These are phyloP conservation scores for Ambastaia sidthimunki DNA, from an alignment of 2,797 vertebrate species.

Conservation along the genomic window DNA sequence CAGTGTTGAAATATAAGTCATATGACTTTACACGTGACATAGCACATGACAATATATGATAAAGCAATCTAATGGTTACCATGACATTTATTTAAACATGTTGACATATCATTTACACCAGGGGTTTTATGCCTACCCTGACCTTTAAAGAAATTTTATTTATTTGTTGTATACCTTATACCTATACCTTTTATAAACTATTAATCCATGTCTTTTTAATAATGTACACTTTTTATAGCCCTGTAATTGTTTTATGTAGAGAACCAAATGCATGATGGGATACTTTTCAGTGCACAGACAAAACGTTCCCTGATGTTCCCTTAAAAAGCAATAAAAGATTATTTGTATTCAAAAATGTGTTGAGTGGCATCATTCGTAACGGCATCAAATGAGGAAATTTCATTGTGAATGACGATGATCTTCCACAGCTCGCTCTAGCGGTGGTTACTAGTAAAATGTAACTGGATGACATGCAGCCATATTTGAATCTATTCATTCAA, in stretches of 20 bases:
- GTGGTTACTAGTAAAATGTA: too few relatives aligned
- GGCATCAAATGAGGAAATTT: too few relatives aligned
- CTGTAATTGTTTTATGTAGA: conserved; percentile 13
- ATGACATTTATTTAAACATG: background rate
- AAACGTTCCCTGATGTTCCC: background rate
- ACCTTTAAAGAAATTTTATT: background rate
- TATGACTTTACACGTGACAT: background rate
- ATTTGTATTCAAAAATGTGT: background rate
- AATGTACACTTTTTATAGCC: background rate
- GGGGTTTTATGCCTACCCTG: background rate
- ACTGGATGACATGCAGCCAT: too few relatives aligned
- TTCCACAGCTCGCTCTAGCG: too few relatives aligned
- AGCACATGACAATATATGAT: background rate
- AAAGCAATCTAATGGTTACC: background rate
- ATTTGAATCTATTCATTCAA: too few relatives aligned
- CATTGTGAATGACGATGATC: too few relatives aligned
- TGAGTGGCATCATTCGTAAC: too few relatives aligned
- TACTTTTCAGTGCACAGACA: background rate
- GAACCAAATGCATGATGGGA: conserved; percentile 15
- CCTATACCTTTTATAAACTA: conserved; percentile 28
- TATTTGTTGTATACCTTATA: background rate
- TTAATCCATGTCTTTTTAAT: background rate
- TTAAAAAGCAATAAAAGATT: background rate
- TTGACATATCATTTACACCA: background rate
- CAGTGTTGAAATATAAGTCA: background rate